Evolutionary conservation across 2,888 invertebrate species (phyloP).

Genomic region (Drosophila tanythrix): DNA sequence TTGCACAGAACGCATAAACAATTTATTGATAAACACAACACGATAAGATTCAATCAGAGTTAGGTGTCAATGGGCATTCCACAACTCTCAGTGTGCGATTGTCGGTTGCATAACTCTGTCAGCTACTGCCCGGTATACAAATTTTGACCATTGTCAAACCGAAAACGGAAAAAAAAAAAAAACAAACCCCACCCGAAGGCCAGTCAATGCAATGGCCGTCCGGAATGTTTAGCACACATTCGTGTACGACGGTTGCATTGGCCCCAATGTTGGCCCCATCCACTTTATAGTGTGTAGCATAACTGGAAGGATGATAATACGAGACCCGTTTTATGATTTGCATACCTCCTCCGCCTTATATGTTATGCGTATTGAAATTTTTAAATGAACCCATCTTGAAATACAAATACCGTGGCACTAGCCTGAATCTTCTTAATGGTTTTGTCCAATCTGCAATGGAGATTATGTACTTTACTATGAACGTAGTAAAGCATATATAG

Average conservation of each 20-base stretch:
- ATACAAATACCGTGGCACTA: constrained; percentile 78
- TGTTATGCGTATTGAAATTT: constrained; percentile 51
- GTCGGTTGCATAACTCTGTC: constrained; percentile 84
- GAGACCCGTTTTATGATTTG: constrained; percentile 49
- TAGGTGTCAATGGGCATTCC: constrained; percentile 81
- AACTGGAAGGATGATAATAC: constrained; percentile 31
- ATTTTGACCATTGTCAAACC: constrained; percentile 50
- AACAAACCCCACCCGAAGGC: constrained; percentile 20
- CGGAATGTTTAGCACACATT: constrained; percentile 75
- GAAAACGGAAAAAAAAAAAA: not conserved
- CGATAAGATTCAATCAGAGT: constrained; percentile 82
- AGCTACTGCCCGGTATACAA: constrained; percentile 81
- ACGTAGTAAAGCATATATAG: constrained; percentile 79
- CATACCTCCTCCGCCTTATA: constrained; percentile 23
- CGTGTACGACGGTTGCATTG: constrained; percentile 79
- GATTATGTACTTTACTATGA: constrained; percentile 85
- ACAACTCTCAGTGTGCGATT: constrained; percentile 73
- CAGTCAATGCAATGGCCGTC: constrained; percentile 79
- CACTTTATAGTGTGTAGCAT: constrained; percentile 58
- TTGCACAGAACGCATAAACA: constrained; percentile 58
- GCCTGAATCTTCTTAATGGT: constrained; percentile 85
- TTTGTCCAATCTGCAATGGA: constrained; percentile 85
- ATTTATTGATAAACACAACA: constrained; percentile 38
- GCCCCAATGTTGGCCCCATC: constrained; percentile 26
- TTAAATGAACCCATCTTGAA: constrained; percentile 39